phyloP scores from a whole-genome alignment of 2,888 invertebrate species.

The Drosophila anceps region DNA sequence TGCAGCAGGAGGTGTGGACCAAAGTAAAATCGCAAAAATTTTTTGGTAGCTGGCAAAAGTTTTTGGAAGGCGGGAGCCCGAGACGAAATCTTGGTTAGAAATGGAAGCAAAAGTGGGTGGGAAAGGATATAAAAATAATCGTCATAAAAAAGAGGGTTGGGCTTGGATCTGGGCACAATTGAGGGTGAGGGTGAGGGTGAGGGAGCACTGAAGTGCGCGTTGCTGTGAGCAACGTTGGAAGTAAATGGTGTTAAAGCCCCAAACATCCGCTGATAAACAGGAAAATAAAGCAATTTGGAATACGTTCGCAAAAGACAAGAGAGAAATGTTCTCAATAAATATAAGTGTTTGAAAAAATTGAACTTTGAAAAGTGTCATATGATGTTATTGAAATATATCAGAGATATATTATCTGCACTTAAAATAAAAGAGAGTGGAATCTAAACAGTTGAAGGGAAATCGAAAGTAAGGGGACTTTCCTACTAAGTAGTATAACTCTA shows the following conservation, averaged over 20 bases:
- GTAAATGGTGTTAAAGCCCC: constrained; percentile 41
- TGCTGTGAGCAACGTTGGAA: constrained; percentile 6
- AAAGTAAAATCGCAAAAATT: constrained; percentile 69
- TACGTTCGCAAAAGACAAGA: not conserved
- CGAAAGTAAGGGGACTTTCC: not conserved
- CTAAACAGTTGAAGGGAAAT: not conserved
- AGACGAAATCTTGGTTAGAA: constrained; percentile 20
- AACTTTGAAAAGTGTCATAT: not conserved
- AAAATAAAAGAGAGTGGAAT: not conserved
- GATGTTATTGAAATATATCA: not conserved
- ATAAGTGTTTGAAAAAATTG: not conserved
- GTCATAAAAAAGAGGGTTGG: constrained; percentile 69
- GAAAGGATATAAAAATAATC: constrained; percentile 72
- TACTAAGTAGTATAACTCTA: not conserved
- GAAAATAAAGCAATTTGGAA: constrained; percentile 47
- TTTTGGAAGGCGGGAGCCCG: constrained; percentile 31
- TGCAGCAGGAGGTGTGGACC: not conserved
- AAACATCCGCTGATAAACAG: constrained; percentile 45
- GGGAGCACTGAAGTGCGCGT: constrained; percentile 12
- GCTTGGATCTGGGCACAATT: not conserved
- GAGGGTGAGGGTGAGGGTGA: not conserved
- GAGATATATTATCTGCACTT: not conserved
- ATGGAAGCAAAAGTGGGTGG: not conserved
- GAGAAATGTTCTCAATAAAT: constrained; percentile 22
- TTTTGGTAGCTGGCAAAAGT: constrained; percentile 65